Evolutionary conservation across 64 coral and sea anemone genomes (phyloP).

Genomic region (Astreopora myriophthalma): DNA sequence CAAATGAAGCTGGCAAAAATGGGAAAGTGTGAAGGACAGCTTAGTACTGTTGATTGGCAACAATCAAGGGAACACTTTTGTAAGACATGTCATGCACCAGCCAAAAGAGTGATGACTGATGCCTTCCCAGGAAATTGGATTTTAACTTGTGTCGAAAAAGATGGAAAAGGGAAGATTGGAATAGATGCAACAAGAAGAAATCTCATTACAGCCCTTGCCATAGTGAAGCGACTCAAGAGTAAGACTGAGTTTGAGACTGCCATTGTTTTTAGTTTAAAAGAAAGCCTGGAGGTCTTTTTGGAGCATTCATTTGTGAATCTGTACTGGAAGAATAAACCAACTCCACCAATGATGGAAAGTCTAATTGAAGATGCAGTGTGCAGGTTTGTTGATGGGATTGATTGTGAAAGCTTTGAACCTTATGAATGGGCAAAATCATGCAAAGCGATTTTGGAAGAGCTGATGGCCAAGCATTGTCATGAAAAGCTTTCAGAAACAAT

Average conservation of each 20-base stretch:
- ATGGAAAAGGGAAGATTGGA: slow-evolving; percentile 39
- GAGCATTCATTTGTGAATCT: slow-evolving; percentile 39
- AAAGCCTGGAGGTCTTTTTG: slow-evolving; percentile 19
- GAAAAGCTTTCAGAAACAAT: not conserved
- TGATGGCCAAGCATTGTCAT: slow-evolving; percentile 39
- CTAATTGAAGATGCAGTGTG: not conserved
- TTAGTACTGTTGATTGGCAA: slow-evolving; percentile 20
- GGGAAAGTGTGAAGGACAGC: slow-evolving; percentile 21
- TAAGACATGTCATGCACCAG: slow-evolving; percentile 17
- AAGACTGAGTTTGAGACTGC: not conserved
- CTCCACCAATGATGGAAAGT: slow-evolving; percentile 12
- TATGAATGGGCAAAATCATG: not conserved
- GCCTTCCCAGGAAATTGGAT: not conserved
- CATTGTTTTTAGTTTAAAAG: not conserved
- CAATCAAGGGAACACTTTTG: not conserved
- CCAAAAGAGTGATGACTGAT: not conserved
- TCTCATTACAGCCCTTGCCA: slow-evolving; percentile 6
- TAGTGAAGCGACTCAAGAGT: not conserved
- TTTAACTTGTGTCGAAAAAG: slow-evolving; percentile 38
- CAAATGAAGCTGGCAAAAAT: slow-evolving; percentile 18
- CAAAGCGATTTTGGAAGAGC: not conserved
- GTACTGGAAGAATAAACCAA: slow-evolving; percentile 58
- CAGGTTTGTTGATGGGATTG: not conserved
- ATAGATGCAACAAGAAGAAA: not conserved
- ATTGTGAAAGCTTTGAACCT: not conserved